A percentile compares a stretch with the other conserved stretches of the same genome.
phyloP scores from a whole-genome alignment of 2,113 vertebrate genomes.

The Ictalurus punctatus region DNA sequence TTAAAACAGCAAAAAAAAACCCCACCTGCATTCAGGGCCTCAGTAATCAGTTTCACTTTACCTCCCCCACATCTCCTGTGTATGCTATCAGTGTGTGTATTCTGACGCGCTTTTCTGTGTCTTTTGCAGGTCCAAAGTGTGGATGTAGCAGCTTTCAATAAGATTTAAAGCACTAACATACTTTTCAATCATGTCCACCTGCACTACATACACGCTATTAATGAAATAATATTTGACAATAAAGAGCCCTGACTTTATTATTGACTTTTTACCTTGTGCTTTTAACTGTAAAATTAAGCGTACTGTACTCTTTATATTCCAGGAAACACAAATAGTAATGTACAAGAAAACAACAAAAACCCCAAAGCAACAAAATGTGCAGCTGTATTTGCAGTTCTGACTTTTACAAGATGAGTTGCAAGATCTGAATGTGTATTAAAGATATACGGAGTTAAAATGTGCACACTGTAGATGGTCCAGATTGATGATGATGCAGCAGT shows the following conservation, averaged over 20 bases:
- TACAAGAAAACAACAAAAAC: too few species aligned
- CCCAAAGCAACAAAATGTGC: too few species aligned
- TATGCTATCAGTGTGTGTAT: background rate
- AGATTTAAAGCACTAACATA: constrained; percentile 76
- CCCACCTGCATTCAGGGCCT: background rate
- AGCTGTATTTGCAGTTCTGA: background rate
- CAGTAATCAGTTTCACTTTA: background rate
- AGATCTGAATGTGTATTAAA: background rate
- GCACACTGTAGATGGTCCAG: background rate
- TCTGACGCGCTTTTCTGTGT: background rate
- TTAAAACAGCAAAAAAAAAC: too few species aligned
- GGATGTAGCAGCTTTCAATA: constrained; percentile 97
- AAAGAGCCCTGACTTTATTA: constrained; percentile 53
- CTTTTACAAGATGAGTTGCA: background rate
- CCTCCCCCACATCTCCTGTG: background rate
- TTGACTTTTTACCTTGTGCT: background rate
- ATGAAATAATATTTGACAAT: constrained; percentile 59
- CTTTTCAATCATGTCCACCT: constrained; percentile 46
- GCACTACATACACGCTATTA: constrained; percentile 41
- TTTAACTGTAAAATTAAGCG: background rate
- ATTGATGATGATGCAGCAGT: background rate
- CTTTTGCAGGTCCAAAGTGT: constrained; percentile 89
- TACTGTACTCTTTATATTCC: constrained; percentile 47
- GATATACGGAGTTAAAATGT: background rate
- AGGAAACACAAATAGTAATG: constrained; percentile 6